Conservation (phyloP, 2,888 invertebrate species). For the Apodemia duryi region DNA sequence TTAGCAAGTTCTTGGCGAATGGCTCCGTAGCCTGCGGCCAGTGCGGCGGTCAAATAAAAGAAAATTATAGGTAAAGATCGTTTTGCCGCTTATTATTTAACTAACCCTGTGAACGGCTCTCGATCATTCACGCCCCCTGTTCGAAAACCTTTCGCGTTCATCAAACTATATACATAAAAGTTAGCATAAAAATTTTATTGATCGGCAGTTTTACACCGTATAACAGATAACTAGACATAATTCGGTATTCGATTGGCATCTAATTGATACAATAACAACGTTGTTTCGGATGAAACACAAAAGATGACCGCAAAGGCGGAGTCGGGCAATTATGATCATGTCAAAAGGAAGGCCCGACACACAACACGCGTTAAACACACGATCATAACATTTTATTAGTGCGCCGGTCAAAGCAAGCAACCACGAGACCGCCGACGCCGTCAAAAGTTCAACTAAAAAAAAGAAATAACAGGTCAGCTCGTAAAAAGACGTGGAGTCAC, state of each 20-base stretch:
- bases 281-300: conserved; percentile 68
- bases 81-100: conserved; percentile 72
- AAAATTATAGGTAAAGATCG: conserved; percentile 72
- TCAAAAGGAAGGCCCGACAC: conserved; percentile 76
- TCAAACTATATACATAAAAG: not conserved
- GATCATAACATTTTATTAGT: conserved; percentile 79
- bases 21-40: conserved; percentile 49
- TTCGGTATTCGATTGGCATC: conserved; percentile 59
- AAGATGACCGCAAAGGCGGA: conserved; percentile 71
- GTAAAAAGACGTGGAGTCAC: conserved; percentile 69
- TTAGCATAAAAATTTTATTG: conserved; percentile 11
- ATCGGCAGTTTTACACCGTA: conserved; percentile 5
- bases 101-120: conserved; percentile 65
- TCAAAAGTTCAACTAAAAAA: conserved; percentile 73
- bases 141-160: conserved; percentile 17
- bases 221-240: conserved; percentile 56
- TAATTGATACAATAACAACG: conserved; percentile 76
- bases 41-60: conserved; percentile 64
- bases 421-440: conserved; percentile 63
- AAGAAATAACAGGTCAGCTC: conserved; percentile 72
- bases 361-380: conserved; percentile 78
- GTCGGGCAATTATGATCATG: conserved; percentile 72
- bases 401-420: conserved; percentile 76
- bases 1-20: conserved; percentile 62
- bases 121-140: conserved; percentile 56